phyloP scores from a whole-genome alignment of 1,140 invertebrate species.

The Cryptotermes secundus region DNA sequence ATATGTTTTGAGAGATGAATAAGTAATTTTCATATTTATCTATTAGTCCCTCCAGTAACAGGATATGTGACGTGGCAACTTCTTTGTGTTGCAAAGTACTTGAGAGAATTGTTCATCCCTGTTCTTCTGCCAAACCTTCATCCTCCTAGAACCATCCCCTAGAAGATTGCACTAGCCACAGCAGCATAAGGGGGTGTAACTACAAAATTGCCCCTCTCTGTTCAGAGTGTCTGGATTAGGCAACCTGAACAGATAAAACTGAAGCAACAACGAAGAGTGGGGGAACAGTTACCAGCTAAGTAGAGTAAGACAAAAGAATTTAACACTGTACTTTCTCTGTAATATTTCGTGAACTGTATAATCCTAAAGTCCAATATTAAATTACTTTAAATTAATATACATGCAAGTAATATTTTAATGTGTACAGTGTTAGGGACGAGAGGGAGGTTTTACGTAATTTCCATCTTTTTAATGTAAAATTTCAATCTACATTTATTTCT shows the following conservation, averaged over 20 bases:
- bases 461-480: background rate
- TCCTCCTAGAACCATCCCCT: background rate
- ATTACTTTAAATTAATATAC: background rate
- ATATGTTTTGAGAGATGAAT: no score
- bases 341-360: background rate
- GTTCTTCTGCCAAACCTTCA: background rate
- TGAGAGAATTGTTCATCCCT: background rate
- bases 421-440: background rate
- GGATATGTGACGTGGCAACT: no score
- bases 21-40: no score
- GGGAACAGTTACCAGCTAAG: background rate
- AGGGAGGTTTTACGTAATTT: background rate
- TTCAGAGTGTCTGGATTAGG: background rate
- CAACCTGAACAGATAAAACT: background rate
- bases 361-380: background rate
- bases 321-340: background rate
- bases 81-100: no score
- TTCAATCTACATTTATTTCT: background rate
- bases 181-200: background rate
- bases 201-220: background rate
- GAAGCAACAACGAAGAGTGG: background rate
- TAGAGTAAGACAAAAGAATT: background rate
- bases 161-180: slow-evolving; percentile 13
- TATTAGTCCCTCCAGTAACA: no score
- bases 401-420: background rate